Percentiles rank a stretch among this genome's conserved stretches.
Conservation (phyloP, 2,888 invertebrate genomes). For the Torymus aiolomorphi region DNA sequence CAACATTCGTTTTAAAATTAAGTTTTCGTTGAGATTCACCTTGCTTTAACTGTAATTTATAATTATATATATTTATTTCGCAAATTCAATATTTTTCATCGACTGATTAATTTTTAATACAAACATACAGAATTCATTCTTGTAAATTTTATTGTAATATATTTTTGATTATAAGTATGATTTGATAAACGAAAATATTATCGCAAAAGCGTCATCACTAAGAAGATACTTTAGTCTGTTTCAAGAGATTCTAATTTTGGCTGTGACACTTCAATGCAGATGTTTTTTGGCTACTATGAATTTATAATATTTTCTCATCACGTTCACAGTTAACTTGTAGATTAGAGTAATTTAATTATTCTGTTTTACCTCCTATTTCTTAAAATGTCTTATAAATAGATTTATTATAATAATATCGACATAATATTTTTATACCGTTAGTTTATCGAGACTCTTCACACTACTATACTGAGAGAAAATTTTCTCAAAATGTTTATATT, state of each 20-base stretch:
- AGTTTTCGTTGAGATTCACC: no score
- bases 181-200: not conserved
- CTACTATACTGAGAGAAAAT: no score
- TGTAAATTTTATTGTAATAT: no score
- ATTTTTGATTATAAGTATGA: no score
- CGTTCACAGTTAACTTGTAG: conserved; percentile 18
- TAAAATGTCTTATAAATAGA: not conserved
- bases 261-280: conserved; percentile 23
- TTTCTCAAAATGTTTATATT: no score
- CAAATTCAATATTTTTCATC: no score
- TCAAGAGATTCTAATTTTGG: conserved; percentile 40
- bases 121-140: no score
- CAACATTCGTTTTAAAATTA: no score
- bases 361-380: conserved; percentile 1
- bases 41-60: no score
- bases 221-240: conserved; percentile 20
- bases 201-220: not conserved
- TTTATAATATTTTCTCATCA: conserved; percentile 19
- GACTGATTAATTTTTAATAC: no score
- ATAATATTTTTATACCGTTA: not conserved
- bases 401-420: not conserved
- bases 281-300: conserved; percentile 23
- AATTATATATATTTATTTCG: no score
- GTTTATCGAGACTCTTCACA: no score
- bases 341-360: conserved; percentile 2